These are phyloP conservation scores for Myodes glareolus DNA, from an alignment of 2,113 vertebrate species.

Conservation along the genomic window DNA sequence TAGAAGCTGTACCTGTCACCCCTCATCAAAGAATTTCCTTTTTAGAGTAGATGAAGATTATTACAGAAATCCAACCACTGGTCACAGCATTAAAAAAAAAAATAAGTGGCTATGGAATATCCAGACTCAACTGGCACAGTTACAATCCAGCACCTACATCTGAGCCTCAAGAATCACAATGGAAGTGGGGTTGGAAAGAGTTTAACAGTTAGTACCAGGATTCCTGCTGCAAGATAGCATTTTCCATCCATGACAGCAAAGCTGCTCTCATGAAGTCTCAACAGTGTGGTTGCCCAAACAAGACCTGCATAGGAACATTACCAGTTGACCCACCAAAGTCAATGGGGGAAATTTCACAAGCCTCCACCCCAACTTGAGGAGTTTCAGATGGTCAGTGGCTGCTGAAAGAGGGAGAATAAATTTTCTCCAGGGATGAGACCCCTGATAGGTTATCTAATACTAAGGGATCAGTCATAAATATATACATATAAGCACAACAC, in stretches of 20 bases:
- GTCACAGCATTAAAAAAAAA: neutral
- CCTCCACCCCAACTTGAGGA: neutral
- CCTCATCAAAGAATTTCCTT: neutral
- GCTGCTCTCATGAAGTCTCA: neutral
- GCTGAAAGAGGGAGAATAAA: neutral
- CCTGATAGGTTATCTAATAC: neutral
- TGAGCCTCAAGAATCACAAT: neutral
- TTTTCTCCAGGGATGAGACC: neutral
- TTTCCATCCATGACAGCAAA: neutral
- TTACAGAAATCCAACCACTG: neutral
- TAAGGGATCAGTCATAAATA: neutral
- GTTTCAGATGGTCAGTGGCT: neutral
- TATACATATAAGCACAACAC: neutral
- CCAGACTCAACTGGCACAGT: neutral
- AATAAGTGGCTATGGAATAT: neutral
- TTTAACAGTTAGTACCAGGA: neutral
- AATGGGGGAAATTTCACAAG: neutral
- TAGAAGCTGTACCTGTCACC: neutral
- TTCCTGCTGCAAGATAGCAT: neutral
- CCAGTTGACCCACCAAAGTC: neutral
- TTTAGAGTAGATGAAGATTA: neutral
- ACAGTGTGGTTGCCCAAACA: neutral
- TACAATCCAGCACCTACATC: neutral
- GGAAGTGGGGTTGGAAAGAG: neutral
- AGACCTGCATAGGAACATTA: neutral